Conservation (phyloP, 2,113 vertebrate species). For the Etheostoma spectabile region DNA sequence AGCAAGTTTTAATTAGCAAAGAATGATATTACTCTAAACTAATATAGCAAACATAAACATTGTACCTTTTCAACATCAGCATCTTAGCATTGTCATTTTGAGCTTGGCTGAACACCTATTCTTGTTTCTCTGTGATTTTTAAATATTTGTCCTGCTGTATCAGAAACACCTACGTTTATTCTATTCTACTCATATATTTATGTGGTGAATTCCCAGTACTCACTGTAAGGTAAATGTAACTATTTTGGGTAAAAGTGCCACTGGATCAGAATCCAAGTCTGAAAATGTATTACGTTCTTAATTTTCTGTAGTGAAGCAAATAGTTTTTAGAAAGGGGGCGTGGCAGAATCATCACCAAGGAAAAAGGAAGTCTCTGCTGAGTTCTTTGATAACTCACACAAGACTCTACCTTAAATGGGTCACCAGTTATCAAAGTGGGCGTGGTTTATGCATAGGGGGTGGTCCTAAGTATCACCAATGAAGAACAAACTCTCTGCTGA, state of each 20-base stretch:
- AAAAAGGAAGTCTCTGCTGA: too few relatives aligned
- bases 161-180: too few relatives aligned
- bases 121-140: background rate
- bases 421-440: too few relatives aligned
- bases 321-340: too few relatives aligned
- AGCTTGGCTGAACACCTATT: background rate
- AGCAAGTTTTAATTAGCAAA: background rate
- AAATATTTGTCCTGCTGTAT: background rate
- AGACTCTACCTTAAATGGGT: too few relatives aligned
- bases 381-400: too few relatives aligned
- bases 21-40: background rate
- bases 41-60: background rate
- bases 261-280: background rate
- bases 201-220: background rate
- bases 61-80: background rate
- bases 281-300: background rate
- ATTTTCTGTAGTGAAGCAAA: conserved; percentile 6
- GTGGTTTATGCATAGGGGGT: too few relatives aligned
- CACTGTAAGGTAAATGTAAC: background rate
- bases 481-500: too few relatives aligned
- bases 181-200: background rate
- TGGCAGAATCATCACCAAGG: too few relatives aligned
- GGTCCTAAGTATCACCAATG: too few relatives aligned
- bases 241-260: background rate
- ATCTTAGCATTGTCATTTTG: background rate